Conservation (phyloP, 2,888 invertebrate species). For the Cactoblastis cactorum region DNA sequence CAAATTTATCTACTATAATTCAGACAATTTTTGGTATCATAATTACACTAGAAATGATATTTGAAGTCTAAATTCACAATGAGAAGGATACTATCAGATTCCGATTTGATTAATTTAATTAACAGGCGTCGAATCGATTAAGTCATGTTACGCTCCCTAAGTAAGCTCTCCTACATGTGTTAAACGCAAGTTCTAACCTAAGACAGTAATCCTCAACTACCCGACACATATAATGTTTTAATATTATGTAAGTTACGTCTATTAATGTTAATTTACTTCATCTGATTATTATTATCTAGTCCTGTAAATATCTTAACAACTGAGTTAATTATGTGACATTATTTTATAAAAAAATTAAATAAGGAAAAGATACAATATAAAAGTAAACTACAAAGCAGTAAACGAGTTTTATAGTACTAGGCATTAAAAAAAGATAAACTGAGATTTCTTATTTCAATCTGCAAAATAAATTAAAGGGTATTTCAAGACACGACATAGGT, state of each 20-base stretch:
- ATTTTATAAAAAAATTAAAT: slow-evolving; percentile 27
- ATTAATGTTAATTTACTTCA: slow-evolving; percentile 31
- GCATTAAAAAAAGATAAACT: not conserved
- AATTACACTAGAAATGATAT: slow-evolving; percentile 34
- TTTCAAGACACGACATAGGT: slow-evolving; percentile 43
- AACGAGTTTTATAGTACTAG: slow-evolving; percentile 19
- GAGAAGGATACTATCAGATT: slow-evolving; percentile 19
- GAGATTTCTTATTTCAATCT: not conserved
- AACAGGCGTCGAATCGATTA: slow-evolving; percentile 7
- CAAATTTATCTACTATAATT: slow-evolving; percentile 38
- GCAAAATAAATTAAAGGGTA: slow-evolving; percentile 13
- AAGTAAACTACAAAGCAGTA: slow-evolving; percentile 29
- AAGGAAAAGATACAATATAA: slow-evolving; percentile 25
- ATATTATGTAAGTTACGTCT: slow-evolving; percentile 23
- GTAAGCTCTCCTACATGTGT: slow-evolving; percentile 20
- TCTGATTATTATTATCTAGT: slow-evolving; percentile 43
- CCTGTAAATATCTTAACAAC: slow-evolving; percentile 47
- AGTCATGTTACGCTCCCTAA: slow-evolving; percentile 31
- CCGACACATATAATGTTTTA: not conserved
- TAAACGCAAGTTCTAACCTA: slow-evolving; percentile 14
- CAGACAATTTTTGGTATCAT: slow-evolving; percentile 57
- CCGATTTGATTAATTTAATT: not conserved
- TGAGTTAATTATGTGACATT: slow-evolving; percentile 35
- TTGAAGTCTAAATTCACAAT: slow-evolving; percentile 26
- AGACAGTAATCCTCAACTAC: slow-evolving; percentile 6